A percentile compares a stretch with the other conserved stretches of the same genome.
These are phyloP conservation scores for Caerostris darwini DNA, from an alignment of 1,140 invertebrate species.

Conservation along the genomic window DNA sequence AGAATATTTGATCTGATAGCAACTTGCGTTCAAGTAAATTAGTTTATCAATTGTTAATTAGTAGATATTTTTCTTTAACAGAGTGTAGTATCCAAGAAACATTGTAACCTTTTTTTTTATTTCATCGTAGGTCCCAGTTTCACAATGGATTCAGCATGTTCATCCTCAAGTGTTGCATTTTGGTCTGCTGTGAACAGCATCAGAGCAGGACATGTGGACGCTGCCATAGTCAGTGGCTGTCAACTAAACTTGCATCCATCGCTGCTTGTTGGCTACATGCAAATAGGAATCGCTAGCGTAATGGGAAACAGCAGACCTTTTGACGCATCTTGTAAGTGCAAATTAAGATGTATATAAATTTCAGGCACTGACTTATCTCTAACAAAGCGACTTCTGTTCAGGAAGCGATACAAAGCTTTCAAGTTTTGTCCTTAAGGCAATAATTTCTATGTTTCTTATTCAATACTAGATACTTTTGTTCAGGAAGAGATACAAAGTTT, in stretches of 20 bases:
- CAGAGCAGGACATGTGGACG: constrained; percentile 78
- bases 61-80: no score
- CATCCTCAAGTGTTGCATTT: constrained; percentile 80
- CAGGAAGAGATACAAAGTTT: no score
- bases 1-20: no score
- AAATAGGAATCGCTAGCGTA: constrained; percentile 60
- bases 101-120: no score
- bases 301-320: constrained; percentile 76
- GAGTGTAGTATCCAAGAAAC: no score
- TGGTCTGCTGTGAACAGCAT: constrained; percentile 51
- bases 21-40: no score
- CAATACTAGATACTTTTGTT: no score
- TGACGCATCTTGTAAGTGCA: constrained; percentile 56
- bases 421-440: not conserved
- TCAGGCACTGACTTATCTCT: not conserved
- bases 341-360: not conserved
- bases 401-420: no score
- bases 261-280: constrained; percentile 92
- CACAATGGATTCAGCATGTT: constrained; percentile 96
- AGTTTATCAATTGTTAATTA: no score
- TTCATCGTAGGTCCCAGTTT: constrained; percentile 89
- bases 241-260: constrained; percentile 93
- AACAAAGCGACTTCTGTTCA: not conserved
- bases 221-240: constrained; percentile 93
- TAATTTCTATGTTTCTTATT: no score